These are phyloP conservation scores for Neopelma chrysocephalum DNA, from an alignment of 2,797 vertebrate species.

Conservation along the genomic window DNA sequence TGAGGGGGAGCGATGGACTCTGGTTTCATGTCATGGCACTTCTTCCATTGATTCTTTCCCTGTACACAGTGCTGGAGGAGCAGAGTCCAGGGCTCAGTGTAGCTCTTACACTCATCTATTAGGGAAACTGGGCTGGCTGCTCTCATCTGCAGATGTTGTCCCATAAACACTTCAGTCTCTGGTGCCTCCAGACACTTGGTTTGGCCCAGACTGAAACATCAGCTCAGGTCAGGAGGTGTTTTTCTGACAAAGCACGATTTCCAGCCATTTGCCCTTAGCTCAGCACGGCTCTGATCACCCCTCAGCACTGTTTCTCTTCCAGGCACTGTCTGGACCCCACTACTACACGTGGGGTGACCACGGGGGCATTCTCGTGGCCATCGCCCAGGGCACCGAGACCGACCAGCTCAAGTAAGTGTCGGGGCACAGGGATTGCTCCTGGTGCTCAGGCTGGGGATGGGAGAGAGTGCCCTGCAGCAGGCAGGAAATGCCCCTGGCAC, in stretches of 20 bases:
- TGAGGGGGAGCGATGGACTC: not conserved
- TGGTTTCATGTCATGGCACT: not conserved
- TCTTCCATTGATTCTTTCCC: not conserved
- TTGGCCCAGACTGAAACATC: not conserved
- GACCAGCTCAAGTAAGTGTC: slow-evolving; percentile 89
- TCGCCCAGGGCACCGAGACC: slow-evolving; percentile 87
- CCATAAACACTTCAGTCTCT: not conserved
- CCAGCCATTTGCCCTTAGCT: not conserved
- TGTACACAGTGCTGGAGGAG: not conserved
- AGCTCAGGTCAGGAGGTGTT: not conserved
- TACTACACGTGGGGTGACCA: slow-evolving; percentile 98
- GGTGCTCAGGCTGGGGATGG: not conserved
- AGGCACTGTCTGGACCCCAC: slow-evolving; percentile 93
- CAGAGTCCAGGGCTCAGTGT: not conserved
- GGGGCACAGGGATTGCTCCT: not conserved
- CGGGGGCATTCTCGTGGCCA: slow-evolving; percentile 93
- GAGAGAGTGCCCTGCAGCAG: not conserved
- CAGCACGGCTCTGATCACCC: not conserved
- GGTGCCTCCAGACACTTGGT: not conserved
- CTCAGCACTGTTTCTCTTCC: not conserved
- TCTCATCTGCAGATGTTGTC: not conserved
- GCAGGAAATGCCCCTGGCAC: not conserved
- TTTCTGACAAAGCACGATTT: not conserved
- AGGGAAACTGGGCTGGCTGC: not conserved
- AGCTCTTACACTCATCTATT: not conserved